Percentiles rank a stretch among this genome's conserved stretches.
Evolutionary conservation across 2,113 vertebrate genomes (phyloP).

Genomic region (Herpetotheres cachinnans): DNA sequence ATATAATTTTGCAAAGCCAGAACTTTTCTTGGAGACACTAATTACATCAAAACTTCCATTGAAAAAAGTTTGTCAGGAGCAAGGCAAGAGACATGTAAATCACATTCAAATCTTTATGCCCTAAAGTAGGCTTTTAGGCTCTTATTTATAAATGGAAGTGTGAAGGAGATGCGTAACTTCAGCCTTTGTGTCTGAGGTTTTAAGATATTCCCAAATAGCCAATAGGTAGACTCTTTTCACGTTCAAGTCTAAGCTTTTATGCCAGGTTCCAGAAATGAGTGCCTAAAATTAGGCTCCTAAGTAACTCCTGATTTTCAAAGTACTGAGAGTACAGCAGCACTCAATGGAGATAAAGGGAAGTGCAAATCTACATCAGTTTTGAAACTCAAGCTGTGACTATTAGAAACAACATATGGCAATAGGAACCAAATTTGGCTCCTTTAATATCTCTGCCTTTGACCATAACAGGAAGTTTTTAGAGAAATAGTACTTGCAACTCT

Average conservation of each 20-base stretch:
- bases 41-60: background rate
- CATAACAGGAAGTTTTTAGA: background rate
- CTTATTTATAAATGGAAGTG: background rate
- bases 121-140: background rate
- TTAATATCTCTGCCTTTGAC: background rate
- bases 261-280: background rate
- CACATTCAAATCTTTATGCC: background rate
- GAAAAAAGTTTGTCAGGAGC: background rate
- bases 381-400: conserved; percentile 21
- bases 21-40: background rate
- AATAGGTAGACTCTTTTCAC: background rate
- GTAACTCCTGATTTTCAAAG: background rate
- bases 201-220: background rate
- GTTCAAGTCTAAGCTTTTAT: background rate
- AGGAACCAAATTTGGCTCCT: background rate
- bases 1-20: background rate
- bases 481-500: background rate
- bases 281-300: background rate
- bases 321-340: background rate
- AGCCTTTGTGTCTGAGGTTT: background rate
- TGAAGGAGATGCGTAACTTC: background rate
- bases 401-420: conserved; percentile 31
- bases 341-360: conserved; percentile 1
- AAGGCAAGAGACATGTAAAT: background rate
- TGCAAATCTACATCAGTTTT: conserved; percentile 1